Percentiles rank a stretch among this genome's conserved stretches.
Conservation (phyloP, 37 sponge, comb jelly and placozoan genomes). For the Axinella damicornis region DNA sequence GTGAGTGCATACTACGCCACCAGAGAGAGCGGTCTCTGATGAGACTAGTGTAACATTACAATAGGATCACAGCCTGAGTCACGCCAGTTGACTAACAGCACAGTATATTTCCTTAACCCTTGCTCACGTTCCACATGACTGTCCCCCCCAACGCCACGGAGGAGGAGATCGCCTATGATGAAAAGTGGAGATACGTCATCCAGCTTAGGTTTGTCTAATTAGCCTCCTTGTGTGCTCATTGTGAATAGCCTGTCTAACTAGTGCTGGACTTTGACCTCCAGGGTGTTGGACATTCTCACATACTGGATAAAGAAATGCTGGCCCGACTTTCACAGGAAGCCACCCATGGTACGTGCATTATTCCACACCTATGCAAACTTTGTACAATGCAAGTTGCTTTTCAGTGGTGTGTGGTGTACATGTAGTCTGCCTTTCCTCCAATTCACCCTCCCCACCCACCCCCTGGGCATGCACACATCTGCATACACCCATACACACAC, state of each 20-base stretch:
- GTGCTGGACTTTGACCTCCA: background rate
- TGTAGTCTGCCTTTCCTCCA: too few species aligned
- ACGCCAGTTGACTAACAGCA: too few species aligned
- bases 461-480: too few species aligned
- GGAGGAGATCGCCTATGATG: constrained; percentile 72
- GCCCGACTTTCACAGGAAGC: constrained; percentile 67
- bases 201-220: constrained; percentile 62
- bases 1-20: background rate
- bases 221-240: background rate
- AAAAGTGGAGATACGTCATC: constrained; percentile 82
- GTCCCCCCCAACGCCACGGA: constrained; percentile 73
- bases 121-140: constrained; percentile 61
- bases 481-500: too few species aligned
- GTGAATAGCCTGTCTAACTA: background rate
- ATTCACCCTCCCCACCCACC: too few species aligned
- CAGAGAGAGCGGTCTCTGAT: background rate
- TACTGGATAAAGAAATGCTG: constrained; percentile 84
- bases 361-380: too few species aligned
- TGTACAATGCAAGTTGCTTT: too few species aligned
- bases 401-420: too few species aligned
- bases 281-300: constrained; percentile 68
- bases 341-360: constrained; percentile 44
- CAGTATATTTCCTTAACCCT: constrained; percentile 38
- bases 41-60: too few species aligned
- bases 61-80: too few species aligned